These are phyloP conservation scores for Stigmatopora nigra DNA, from an alignment of 2,113 vertebrate genomes.

Conservation along the genomic window DNA sequence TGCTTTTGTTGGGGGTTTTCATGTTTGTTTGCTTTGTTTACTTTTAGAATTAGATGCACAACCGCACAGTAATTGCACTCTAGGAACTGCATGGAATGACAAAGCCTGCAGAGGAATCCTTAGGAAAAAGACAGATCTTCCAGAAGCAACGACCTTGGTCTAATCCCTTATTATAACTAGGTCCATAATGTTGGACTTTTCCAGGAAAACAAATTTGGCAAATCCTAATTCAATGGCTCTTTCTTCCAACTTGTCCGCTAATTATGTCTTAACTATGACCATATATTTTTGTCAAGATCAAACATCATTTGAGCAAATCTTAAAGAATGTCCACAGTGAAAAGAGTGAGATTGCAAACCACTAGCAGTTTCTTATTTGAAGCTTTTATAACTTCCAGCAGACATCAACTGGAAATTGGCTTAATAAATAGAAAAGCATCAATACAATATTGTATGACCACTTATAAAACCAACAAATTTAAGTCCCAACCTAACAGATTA, in stretches of 20 bases:
- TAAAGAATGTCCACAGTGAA: not conserved
- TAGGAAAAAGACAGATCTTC: conserved; percentile 38
- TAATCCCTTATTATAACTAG: conserved; percentile 63
- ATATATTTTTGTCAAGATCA: conserved; percentile 10
- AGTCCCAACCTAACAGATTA: too few relatives aligned
- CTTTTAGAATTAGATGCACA: conserved; percentile 14
- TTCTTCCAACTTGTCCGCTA: conserved; percentile 32
- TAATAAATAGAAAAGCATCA: too few relatives aligned
- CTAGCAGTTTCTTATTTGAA: not conserved
- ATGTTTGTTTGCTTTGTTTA: not conserved
- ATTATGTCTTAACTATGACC: conserved; percentile 44
- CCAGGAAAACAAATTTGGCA: conserved; percentile 38
- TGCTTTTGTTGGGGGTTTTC: conserved; percentile 16
- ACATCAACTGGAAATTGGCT: too few relatives aligned
- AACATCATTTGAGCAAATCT: conserved; percentile 4
- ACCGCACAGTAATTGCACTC: conserved; percentile 13
- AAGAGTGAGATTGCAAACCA: not conserved
- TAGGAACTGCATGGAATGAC: conserved; percentile 18
- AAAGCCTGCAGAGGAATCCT: conserved; percentile 26
- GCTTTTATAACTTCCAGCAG: too few relatives aligned
- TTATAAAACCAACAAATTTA: too few relatives aligned
- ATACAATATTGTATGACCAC: too few relatives aligned
- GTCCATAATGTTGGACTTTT: conserved; percentile 40
- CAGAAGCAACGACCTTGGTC: conserved; percentile 63
- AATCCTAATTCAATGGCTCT: conserved; percentile 29